Base-by-base conservation (phyloP, 2,797 vertebrate species). In the Sebastes melanostomus region DNA sequence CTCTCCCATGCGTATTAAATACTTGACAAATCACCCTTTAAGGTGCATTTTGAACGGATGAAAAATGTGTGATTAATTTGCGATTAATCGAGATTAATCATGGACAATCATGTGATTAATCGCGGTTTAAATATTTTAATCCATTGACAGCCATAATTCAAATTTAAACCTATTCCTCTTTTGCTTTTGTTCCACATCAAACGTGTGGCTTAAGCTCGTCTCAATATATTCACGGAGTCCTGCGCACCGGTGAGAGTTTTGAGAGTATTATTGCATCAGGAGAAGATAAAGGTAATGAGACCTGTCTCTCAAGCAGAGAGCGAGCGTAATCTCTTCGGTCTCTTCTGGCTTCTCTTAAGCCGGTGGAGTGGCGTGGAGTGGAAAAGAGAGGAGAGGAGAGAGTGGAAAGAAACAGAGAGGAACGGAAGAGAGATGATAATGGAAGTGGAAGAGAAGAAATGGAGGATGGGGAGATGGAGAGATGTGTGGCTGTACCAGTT, bases 201-300 rank as follows among this genome's bases (percentile, higher is more conserved):
- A 62, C 3, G 7, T 32, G 46, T 58, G 62, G 18, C 67, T 77
- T 75, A 60, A n/a, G 54, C 25, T 80, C 20, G 32, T 66, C 73
- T 73, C 27, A 50, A 42, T 66, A 66, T 74, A 82, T 66, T 80
- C 58, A 66, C 63, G 46, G 32, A 72, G 38, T 77, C 22, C 12
- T 52, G 32, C 25, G 54, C 32, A 56, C 6, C 3, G 54, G 42
- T 12, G 20, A 78, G 81, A 85, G 60, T 80, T 82, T 85, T 83
- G 83, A 86, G 79, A 72, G 83, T 85, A 84, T 86, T 88, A 88
- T 87, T 89, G 82, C 83, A 87, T 91, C 86, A 84, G 77, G 79
- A 81, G 78, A 88, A 91, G 87, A 91, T 92, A 86, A 90, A 89
- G 71, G 86, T 92, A 94, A 92, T 92, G 84, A 93, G 88, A 91